Conservation (phyloP, 2,888 invertebrate genomes). For the Diogma glabrata region DNA sequence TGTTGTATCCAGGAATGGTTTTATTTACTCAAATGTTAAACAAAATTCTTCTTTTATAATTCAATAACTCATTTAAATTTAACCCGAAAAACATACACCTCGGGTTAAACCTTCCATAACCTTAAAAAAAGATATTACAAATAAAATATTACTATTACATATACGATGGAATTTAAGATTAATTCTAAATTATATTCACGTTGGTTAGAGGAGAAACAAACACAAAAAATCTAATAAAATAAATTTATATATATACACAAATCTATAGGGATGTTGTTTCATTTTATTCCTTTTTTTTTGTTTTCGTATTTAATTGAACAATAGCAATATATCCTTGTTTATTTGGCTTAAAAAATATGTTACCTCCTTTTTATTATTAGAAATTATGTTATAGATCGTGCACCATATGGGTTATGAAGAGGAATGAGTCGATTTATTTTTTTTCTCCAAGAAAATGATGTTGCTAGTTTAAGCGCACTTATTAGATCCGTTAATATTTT, state of each 20-base stretch:
- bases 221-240: neutral
- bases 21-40: too few species aligned
- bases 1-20: too few species aligned
- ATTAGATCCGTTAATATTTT: too few species aligned
- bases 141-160: conserved; percentile 3
- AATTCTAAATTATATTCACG: conserved; percentile 18
- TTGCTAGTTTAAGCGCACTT: too few species aligned
- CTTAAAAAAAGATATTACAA: conserved; percentile 8
- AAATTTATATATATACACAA: too few species aligned
- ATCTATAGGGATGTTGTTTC: conserved; percentile 3
- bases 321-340: neutral
- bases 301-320: neutral
- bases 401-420: too few species aligned
- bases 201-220: conserved; percentile 9
- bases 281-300: neutral
- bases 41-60: too few species aligned
- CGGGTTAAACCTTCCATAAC: too few species aligned
- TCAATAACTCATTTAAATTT: too few species aligned
- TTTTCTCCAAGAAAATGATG: too few species aligned
- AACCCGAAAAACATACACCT: too few species aligned
- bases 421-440: too few species aligned
- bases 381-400: conserved; percentile 7
- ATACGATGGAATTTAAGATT: conserved; percentile 13
- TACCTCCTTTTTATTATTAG: neutral
- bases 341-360: neutral